Evolutionary conservation across 2,888 invertebrate species (phyloP).

Genomic region (Oscheius sp.): DNA sequence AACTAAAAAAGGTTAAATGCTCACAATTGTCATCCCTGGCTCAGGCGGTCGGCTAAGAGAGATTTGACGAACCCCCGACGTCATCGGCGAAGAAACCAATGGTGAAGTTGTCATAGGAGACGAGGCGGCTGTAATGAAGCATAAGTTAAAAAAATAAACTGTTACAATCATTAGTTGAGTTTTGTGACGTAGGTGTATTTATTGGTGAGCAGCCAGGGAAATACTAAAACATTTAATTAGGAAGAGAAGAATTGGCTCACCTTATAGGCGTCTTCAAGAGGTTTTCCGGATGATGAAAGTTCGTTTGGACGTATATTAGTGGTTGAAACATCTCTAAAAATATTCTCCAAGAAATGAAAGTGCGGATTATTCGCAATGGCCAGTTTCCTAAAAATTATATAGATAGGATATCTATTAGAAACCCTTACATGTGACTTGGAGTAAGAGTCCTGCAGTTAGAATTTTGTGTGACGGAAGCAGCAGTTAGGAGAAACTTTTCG

Average conservation of each 20-base stretch:
- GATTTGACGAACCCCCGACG: no score
- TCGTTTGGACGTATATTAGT: background rate
- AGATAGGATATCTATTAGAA: background rate
- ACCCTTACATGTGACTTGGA: constrained; percentile 64
- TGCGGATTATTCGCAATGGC: constrained; percentile 60
- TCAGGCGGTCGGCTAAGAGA: no score
- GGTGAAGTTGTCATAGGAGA: background rate
- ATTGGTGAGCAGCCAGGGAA: background rate
- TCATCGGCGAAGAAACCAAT: no score
- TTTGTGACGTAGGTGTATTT: background rate
- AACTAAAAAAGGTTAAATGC: background rate
- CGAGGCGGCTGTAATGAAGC: background rate
- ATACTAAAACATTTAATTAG: background rate
- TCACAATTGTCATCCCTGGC: background rate
- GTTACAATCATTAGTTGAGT: background rate
- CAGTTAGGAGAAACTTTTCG: constrained; percentile 63
- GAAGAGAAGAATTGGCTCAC: background rate
- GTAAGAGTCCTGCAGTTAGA: constrained; percentile 59
- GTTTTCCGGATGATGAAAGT: constrained; percentile 16
- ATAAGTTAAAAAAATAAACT: background rate
- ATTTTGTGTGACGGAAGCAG: constrained; percentile 41
- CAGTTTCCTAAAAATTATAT: constrained; percentile 51
- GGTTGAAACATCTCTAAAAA: constrained; percentile 53
- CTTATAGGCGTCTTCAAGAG: background rate
- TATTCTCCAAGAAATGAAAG: constrained; percentile 60